A percentile compares a stretch with the other conserved stretches of the same genome.
These are phyloP conservation scores for Caenorhabditis sp. DNA, from an alignment of 2,888 invertebrate genomes.

Conservation along the genomic window DNA sequence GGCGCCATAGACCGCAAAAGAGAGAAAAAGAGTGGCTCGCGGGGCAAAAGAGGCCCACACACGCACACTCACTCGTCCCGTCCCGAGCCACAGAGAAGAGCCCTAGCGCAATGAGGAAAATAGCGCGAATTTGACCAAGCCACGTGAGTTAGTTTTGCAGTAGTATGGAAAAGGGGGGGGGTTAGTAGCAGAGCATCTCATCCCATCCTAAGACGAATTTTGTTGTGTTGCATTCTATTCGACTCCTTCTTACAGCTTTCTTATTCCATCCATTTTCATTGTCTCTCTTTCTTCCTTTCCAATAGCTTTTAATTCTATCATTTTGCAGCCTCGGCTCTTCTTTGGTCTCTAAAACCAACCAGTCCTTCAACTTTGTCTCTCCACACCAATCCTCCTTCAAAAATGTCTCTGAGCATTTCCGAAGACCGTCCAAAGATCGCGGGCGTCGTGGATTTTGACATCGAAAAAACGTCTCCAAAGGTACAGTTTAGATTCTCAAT, in stretches of 20 bases:
- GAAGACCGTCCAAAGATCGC: constrained; percentile 64
- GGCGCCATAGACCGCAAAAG: neutral
- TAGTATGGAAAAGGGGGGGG: constrained; percentile 13
- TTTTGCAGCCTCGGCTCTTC: constrained; percentile 66
- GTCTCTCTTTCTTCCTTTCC: constrained; percentile 3
- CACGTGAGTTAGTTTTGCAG: constrained; percentile 52
- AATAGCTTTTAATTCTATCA: neutral
- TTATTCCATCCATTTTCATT: neutral
- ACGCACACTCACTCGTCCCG: neutral
- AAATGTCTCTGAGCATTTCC: constrained; percentile 58
- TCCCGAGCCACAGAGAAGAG: constrained; percentile 23
- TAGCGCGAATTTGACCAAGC: constrained; percentile 38
- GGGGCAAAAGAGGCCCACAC: constrained; percentile 33
- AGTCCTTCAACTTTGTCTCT: constrained; percentile 6
- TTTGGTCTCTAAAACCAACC: constrained; percentile 46
- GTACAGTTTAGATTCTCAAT: constrained; percentile 3
- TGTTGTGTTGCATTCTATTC: constrained; percentile 3
- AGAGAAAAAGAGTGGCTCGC: constrained; percentile 36
- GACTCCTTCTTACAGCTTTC: constrained; percentile 1
- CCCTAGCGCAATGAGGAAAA: constrained; percentile 13
- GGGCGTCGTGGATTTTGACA: constrained; percentile 40
- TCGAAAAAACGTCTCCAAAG: constrained; percentile 40
- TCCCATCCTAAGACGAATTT: neutral
- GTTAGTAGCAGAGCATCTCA: no score
- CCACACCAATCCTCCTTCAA: neutral